Evolutionary conservation across 2,113 vertebrate species (phyloP), one percentile per base, ranked within the genome.

Genomic region (Neotoma lepida): DNA sequence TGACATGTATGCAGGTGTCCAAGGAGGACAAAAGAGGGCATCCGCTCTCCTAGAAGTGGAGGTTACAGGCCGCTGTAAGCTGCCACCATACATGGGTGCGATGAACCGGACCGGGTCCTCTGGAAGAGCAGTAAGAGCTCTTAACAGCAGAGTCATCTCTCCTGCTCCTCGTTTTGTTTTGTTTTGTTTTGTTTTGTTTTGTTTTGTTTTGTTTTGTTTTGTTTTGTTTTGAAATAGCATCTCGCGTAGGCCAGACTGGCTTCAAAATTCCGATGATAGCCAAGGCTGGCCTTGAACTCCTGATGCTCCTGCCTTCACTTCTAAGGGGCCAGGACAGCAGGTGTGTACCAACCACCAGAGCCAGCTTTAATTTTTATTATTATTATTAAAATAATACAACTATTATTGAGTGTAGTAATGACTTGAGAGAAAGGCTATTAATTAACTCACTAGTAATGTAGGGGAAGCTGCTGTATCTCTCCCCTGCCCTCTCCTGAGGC

Each of bases 331-430:
- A 85, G 28, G 41, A 49, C 39, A 49, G 39, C 24, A 68, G 10
- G n/a, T 56, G 10, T 56, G 28, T 2, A 82, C 3, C 35, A 24
- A 82, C 3, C 35, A 24, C 28, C 39, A 35, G 30, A 35, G 18
- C 13, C 12, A 30, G 49, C 51, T 76, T 74, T 74, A 41, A 78
- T 58, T 76, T 82, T 86, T 73, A 74, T 51, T 51, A 51, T 77
- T 96, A n/a, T 70, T 88, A 76, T 76, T 95, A 86, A 96, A 84
- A 66, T 51, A 82, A 84, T 85, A 24, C 90, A 56, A 89, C 51
- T 46, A 54, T 18, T 68, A 80, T n/a, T 20, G 77, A 51, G 66
- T 73, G 35, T 89, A 77, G 17, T 58, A 58, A 95, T 73, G 76
- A 58, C 76, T 90, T 82, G n/a, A 76, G 46, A 89, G 70, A 82